Evolutionary conservation across 1,140 invertebrate species (phyloP).

Genomic region (Aphis craccivora): DNA sequence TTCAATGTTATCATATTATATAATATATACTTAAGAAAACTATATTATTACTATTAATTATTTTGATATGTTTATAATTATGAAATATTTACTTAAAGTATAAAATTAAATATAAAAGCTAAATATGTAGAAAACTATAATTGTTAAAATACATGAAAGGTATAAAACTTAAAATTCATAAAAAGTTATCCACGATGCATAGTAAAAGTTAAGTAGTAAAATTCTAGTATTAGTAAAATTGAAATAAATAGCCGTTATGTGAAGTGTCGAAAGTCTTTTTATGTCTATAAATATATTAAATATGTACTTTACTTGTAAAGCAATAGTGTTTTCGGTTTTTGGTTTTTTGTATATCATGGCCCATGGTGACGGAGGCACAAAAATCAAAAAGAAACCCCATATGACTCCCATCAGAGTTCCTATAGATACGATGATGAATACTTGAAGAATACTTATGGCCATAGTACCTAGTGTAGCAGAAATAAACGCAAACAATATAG

Average conservation of each 20-base stretch:
- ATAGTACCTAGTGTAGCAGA: slow-evolving; percentile 58
- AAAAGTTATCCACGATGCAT: too few species aligned
- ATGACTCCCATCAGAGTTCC: slow-evolving; percentile 67
- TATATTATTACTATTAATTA: too few species aligned
- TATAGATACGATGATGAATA: slow-evolving; percentile 67
- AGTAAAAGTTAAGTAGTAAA: background rate
- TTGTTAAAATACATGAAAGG: too few species aligned
- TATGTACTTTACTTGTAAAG: background rate
- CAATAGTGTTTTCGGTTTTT: background rate
- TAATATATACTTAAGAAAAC: too few species aligned
- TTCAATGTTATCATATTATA: background rate
- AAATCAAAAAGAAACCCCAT: slow-evolving; percentile 66
- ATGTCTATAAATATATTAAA: background rate
- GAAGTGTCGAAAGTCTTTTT: background rate
- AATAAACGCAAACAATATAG: background rate
- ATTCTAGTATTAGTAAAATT: background rate
- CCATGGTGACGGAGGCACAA: slow-evolving; percentile 63
- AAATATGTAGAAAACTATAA: too few species aligned
- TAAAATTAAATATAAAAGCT: too few species aligned
- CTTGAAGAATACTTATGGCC: slow-evolving; percentile 66
- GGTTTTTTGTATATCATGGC: background rate
- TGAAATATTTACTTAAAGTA: too few species aligned
- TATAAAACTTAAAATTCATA: too few species aligned
- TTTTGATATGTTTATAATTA: too few species aligned
- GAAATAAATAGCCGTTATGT: background rate